Conservation (phyloP, 2,797 vertebrate species). For the Brachymystax lenok region DNA sequence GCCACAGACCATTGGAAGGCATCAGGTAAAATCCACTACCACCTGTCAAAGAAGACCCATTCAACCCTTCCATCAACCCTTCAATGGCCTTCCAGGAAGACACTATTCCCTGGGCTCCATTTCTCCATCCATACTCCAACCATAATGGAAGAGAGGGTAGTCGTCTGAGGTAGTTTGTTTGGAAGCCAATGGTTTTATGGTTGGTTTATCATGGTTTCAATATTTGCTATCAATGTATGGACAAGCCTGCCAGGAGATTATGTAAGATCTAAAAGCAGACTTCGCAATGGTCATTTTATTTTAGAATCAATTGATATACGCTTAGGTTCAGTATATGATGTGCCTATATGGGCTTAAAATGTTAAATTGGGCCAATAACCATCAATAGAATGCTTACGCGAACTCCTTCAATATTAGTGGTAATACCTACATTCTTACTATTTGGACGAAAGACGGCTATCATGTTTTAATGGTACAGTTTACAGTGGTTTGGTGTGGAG, state of each 20-base stretch:
- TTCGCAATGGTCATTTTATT: background rate
- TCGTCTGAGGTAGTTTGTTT: background rate
- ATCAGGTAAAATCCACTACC: background rate
- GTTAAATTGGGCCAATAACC: background rate
- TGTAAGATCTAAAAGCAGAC: background rate
- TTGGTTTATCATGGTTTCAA: constrained; percentile 1
- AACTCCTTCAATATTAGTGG: background rate
- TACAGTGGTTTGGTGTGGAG: constrained; percentile 19
- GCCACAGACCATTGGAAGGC: background rate
- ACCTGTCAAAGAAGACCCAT: background rate
- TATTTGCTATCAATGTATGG: background rate
- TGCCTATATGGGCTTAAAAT: background rate
- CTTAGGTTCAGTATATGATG: no score
- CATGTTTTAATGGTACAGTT: background rate
- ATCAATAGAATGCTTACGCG: background rate
- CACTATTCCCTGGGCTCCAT: background rate
- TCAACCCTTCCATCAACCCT: background rate
- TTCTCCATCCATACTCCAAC: background rate
- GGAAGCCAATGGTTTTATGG: background rate
- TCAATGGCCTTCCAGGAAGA: background rate
- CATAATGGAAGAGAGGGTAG: background rate
- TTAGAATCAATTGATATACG: background rate
- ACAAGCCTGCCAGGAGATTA: background rate
- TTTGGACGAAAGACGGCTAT: background rate
- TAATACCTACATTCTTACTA: background rate